Percentiles rank a stretch among this genome's conserved stretches.
phyloP scores from a whole-genome alignment of 1,140 invertebrate species.

The Drosophila sp. region DNA sequence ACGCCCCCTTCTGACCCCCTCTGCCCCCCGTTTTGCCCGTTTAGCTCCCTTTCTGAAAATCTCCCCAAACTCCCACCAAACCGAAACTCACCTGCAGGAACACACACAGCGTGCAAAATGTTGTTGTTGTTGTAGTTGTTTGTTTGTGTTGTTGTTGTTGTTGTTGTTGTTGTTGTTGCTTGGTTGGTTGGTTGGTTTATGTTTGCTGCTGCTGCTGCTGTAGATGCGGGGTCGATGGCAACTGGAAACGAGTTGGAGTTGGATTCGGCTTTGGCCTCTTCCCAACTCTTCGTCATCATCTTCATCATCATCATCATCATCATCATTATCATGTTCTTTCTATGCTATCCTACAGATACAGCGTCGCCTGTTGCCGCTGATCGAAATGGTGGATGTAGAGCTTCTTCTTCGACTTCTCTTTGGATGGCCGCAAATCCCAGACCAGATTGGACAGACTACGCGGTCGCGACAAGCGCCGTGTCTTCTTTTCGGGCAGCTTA shows the following conservation, averaged over 20 bases:
- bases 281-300: conserved; percentile 27
- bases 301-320: not conserved
- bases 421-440: conserved; percentile 89
- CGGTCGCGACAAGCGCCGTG: conserved; percentile 89
- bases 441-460: conserved; percentile 93
- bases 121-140: conserved; percentile 49
- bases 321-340: not conserved
- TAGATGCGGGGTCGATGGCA: conserved; percentile 60
- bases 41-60: too few relatives aligned
- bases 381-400: conserved; percentile 82
- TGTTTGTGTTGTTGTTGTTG: conserved; percentile 45
- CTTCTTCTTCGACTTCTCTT: conserved; percentile 85
- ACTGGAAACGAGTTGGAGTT: conserved; percentile 75
- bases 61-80: not conserved
- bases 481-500: conserved; percentile 92
- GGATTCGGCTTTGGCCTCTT: conserved; percentile 35
- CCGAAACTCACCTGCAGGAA: conserved; percentile 70
- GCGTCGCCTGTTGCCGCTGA: conserved; percentile 82
- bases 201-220: conserved; percentile 43
- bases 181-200: conserved; percentile 19
- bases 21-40: too few relatives aligned
- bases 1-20: conserved; percentile 28
- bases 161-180: conserved; percentile 41
- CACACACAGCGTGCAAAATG: conserved; percentile 73
- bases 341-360: conserved; percentile 74